Evolutionary conservation across 2,797 vertebrate species (phyloP), one percentile per base, ranked within the genome.

Genomic region (Benthosema pterotum): DNA sequence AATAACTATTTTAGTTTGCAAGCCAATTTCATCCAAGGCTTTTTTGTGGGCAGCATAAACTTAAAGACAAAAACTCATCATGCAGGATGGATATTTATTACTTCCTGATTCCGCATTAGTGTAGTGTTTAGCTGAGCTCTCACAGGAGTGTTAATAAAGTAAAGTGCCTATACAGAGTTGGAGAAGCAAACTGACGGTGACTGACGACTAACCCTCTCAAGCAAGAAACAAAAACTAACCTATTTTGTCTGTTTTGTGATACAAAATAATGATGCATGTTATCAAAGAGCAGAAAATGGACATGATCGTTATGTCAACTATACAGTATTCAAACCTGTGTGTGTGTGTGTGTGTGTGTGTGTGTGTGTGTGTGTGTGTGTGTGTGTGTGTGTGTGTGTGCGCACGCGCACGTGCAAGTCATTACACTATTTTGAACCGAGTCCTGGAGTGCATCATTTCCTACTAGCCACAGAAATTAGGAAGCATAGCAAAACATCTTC

Each of bases 401-500:
- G 4, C 15, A 25, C 38, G 52, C 38, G 25, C 16, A 25, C 15
- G 52, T 55, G 18, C 32, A 65, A 63, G 68, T 71, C 42, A 42
- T 52, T 71, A 18, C 17, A 55, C 49, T 50, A 16, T 67, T 65
- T 1, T 5, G 11, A 47, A 50, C 46, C 51, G 65, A 60, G 7
- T 55, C 55, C 22, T 22, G 11, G 15, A 60, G 55, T 17, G 13
- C 54, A 32, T 64, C 73, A 11, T 72, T 55, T 57, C 32, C 60
- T 13, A 32, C 16, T 60, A 50, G 42, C 53, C 52, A 66, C 61
- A 71, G 62, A 69, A 74, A 80, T 42, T 50, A 75, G 57, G 43
- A 67, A 67, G 42, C 13, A 13, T 70, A 42, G 48, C 14, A 42
- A 48, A 50, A 60, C 15, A 19, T 11, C n/a, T 16, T 38, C 11